Evolutionary conservation across 2,113 vertebrate species (phyloP), one percentile per base, ranked within the genome.

Genomic region (Pleuronectes platessa): DNA sequence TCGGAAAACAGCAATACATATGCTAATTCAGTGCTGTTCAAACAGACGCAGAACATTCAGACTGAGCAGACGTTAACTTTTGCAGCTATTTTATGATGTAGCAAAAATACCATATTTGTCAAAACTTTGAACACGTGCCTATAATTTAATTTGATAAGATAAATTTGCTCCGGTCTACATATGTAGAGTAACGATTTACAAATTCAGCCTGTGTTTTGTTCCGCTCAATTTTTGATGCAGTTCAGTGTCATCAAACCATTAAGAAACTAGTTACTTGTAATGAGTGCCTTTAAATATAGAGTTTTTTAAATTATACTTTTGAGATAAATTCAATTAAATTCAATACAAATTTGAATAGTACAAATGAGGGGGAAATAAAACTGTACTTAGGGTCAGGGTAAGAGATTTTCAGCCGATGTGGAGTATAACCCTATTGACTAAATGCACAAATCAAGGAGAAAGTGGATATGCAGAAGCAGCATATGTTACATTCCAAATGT

Each of bases 1-100:
- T 66, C 45, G 60, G 26, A 74, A 61, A 40, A 71, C 55, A 42
- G 75, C 74, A 79, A 91, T 87, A 66, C 70, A 74, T 76, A 84
- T 79, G 76, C 77, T 82, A 82, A 85, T 85, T 76, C 74, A 10
- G 6, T 15, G 24, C 40, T 54, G 55, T 71, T 67, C 82, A 70
- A 79, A 83, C 53, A 74, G 66, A 84, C 23, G 26, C 12, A 21
- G 26, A 42, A 60, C 62, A 65, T 71, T 76, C 70, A 75, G 40
- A 26, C 21, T 47, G 23, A 76, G 59, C 40, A 31, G 56, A 55
- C 42, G 53, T 58, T 13, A 62, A 66, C 45, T 76, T 73, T 63
- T 60, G 37, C 37, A 23, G 62, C 21, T 15, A 40, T 56, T 59
- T 67, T 31, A 45, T 61, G 59, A 61, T 55, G 60, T 64, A 45